Conservation (phyloP, 2,888 invertebrate genomes). For the Eledone cirrhosa region DNA sequence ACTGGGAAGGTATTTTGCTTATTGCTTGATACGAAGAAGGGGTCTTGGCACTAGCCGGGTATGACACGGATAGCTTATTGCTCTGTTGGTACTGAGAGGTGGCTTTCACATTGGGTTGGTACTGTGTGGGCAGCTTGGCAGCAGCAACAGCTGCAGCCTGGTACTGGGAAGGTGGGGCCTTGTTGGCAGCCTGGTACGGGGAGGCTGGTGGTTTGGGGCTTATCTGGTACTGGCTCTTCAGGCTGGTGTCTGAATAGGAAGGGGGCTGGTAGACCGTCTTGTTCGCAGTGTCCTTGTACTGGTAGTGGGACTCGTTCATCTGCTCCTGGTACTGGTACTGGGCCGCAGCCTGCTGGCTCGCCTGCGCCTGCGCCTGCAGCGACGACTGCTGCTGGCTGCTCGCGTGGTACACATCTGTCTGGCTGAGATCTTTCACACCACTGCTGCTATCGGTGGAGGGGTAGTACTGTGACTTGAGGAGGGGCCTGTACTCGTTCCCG, state of each 20-base stretch:
- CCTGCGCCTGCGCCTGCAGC: slow-evolving; percentile 6
- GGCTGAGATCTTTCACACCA: neutral
- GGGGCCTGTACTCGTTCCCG: slow-evolving; percentile 6
- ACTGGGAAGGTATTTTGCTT: neutral
- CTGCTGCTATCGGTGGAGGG: neutral
- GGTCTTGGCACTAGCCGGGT: neutral
- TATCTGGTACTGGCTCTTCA: slow-evolving; percentile 10
- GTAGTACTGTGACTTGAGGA: slow-evolving; percentile 15
- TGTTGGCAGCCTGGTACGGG: neutral
- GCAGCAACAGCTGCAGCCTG: neutral
- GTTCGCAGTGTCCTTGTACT: slow-evolving; percentile 1
- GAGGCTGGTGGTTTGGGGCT: neutral
- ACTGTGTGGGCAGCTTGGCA: slow-evolving; percentile 9
- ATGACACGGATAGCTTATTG: slow-evolving; percentile 5
- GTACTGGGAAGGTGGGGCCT: neutral
- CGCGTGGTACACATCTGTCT: slow-evolving; percentile 10
- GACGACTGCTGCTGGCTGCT: neutral
- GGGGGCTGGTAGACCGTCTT: neutral
- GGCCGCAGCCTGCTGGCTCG: neutral
- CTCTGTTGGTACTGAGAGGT: neutral
- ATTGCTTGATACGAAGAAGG: slow-evolving; percentile 16
- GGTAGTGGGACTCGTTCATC: neutral
- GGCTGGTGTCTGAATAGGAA: neutral
- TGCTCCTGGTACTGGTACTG: slow-evolving; percentile 5
- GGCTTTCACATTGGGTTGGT: neutral